Evolutionary conservation across 1,140 invertebrate genomes (phyloP).

Genomic region (Dolichoris vasculosae): DNA sequence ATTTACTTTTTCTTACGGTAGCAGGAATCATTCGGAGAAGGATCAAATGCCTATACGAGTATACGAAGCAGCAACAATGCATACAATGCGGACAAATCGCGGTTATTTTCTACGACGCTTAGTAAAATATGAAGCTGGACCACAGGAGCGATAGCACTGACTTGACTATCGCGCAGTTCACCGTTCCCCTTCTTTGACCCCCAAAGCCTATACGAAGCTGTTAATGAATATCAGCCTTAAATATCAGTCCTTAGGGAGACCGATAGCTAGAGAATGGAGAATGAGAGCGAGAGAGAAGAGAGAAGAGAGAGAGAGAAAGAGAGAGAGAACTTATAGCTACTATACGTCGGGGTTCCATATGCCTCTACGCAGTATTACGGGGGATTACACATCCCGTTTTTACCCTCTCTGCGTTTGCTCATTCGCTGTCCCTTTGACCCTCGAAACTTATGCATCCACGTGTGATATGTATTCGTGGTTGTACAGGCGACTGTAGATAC

Average conservation of each 20-base stretch:
- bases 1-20: too few relatives aligned
- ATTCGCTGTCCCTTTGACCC: constrained; percentile 17
- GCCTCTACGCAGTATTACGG: constrained; percentile 65
- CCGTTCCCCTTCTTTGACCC: not conserved
- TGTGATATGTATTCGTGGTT: not conserved
- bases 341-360: constrained; percentile 61
- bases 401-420: constrained; percentile 26
- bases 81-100: not conserved
- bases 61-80: not conserved
- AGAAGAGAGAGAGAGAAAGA: not conserved
- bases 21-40: not conserved
- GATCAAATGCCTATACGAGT: not conserved
- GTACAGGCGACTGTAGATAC: not conserved
- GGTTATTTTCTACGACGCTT: not conserved
- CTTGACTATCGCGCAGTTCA: not conserved
- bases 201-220: constrained; percentile 61
- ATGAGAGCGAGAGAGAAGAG: not conserved
- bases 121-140: not conserved
- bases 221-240: constrained; percentile 76
- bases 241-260: constrained; percentile 72
- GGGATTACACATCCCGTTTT: constrained; percentile 66
- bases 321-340: not conserved
- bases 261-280: not conserved
- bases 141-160: not conserved
- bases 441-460: not conserved